Percentiles rank a stretch among this genome's conserved stretches.
Evolutionary conservation across 2,113 vertebrate genomes (phyloP).

Genomic region (Menidia beryllina): DNA sequence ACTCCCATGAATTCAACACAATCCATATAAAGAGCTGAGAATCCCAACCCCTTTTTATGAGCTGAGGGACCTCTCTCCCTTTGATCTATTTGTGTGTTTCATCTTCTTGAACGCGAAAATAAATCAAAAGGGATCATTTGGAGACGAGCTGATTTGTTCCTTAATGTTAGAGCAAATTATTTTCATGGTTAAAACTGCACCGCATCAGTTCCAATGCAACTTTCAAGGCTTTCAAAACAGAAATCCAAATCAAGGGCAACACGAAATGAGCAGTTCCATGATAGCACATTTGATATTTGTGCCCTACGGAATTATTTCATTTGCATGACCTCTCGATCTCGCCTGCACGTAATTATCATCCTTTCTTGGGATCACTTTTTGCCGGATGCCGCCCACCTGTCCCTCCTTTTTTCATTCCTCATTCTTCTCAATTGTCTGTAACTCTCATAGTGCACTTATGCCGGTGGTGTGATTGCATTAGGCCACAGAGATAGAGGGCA

Average conservation of each 20-base stretch:
- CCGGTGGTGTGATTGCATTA: constrained; percentile 71
- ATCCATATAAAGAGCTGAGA: constrained; percentile 12
- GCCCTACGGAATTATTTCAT: constrained; percentile 43
- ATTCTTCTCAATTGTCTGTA: constrained; percentile 17
- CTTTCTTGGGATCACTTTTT: constrained; percentile 53
- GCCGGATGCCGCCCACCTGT: constrained; percentile 53
- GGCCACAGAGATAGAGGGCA: constrained; percentile 44
- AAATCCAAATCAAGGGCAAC: not conserved
- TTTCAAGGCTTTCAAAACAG: not conserved
- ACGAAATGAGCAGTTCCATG: constrained; percentile 23
- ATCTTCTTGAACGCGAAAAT: not conserved
- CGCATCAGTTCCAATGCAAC: not conserved
- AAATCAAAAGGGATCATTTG: not conserved
- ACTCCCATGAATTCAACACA: not conserved
- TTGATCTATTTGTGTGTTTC: not conserved
- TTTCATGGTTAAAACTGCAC: not conserved
- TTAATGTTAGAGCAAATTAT: not conserved
- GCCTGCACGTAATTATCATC: constrained; percentile 49
- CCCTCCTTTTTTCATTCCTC: constrained; percentile 26
- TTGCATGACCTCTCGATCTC: constrained; percentile 39
- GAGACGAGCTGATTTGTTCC: not conserved
- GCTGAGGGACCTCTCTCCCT: not conserved
- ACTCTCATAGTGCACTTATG: constrained; percentile 48
- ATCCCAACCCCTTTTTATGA: not conserved
- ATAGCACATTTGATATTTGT: constrained; percentile 10